Evolutionary conservation across 2,888 invertebrate species (phyloP).

Genomic region (Caenorhabditis becei): DNA sequence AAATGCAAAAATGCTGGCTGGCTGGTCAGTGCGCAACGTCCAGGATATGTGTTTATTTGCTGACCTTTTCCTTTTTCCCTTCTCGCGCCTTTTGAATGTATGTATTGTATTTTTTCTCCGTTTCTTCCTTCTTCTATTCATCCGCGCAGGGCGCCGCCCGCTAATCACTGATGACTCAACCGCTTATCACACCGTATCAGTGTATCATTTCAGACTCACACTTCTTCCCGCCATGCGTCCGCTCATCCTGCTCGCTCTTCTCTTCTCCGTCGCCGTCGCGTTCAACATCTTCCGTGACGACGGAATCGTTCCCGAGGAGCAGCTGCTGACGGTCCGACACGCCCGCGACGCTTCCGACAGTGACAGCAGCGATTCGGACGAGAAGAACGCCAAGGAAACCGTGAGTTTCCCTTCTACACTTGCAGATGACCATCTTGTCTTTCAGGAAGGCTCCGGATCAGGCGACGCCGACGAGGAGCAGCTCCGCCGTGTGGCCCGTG

Average conservation of each 20-base stretch:
- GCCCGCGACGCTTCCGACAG: constrained; percentile 36
- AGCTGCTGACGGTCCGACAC: constrained; percentile 39
- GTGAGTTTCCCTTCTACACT: background rate
- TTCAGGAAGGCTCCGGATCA: constrained; percentile 59
- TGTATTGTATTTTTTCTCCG: too few species aligned
- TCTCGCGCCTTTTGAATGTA: too few species aligned
- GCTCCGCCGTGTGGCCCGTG: constrained; percentile 52
- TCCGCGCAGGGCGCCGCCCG: constrained; percentile 3
- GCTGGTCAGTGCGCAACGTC: background rate
- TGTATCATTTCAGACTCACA: constrained; percentile 32
- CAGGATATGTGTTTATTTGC: constrained; percentile 47
- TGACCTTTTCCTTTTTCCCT: constrained; percentile 41
- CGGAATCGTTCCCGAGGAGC: constrained; percentile 43
- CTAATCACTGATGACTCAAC: constrained; percentile 34
- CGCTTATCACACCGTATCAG: constrained; percentile 14
- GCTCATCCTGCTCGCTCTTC: constrained; percentile 53
- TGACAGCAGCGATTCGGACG: constrained; percentile 45
- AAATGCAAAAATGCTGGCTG: constrained; percentile 37
- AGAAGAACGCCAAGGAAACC: constrained; percentile 43
- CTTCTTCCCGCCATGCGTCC: constrained; percentile 38
- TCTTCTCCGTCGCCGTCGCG: constrained; percentile 50
- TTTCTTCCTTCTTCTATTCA: constrained; percentile 6
- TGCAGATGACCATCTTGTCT: background rate
- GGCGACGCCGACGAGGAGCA: constrained; percentile 29
- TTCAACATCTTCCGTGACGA: constrained; percentile 57